Conservation (phyloP, 1,140 invertebrate species). For the Brachionus rubens region DNA sequence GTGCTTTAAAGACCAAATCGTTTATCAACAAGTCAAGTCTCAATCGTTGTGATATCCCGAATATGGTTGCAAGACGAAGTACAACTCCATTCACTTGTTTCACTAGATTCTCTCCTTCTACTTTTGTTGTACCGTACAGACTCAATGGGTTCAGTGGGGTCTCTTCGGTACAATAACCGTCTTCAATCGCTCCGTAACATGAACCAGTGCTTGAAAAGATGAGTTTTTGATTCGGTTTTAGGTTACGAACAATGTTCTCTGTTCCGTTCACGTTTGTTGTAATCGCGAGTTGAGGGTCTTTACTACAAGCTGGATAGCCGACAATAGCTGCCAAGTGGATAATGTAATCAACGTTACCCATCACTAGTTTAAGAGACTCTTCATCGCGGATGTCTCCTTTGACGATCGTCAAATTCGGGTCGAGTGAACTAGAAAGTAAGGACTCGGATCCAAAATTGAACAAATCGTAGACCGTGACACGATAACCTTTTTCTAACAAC, state of each 20-base stretch:
- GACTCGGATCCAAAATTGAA: slow-evolving; percentile 50
- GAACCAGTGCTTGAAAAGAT: slow-evolving; percentile 52
- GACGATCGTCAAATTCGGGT: slow-evolving; percentile 48
- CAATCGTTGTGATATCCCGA: slow-evolving; percentile 51
- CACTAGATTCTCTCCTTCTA: slow-evolving; percentile 49
- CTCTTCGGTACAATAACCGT: slow-evolving; percentile 50
- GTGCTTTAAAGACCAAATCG: slow-evolving; percentile 49
- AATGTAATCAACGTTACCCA: slow-evolving; percentile 49
- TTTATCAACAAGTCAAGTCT: slow-evolving; percentile 52
- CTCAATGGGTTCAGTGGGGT: slow-evolving; percentile 50
- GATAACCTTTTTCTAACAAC: slow-evolving; percentile 48
- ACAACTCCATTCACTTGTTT: slow-evolving; percentile 48
- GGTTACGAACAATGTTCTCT: slow-evolving; percentile 43
- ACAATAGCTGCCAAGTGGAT: slow-evolving; percentile 53
- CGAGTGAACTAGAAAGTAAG: slow-evolving; percentile 46
- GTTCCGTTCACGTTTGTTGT: slow-evolving; percentile 50
- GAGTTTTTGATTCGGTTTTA: slow-evolving; percentile 49
- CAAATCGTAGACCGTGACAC: slow-evolving; percentile 51
- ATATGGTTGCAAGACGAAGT: slow-evolving; percentile 51
- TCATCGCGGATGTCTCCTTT: slow-evolving; percentile 51
- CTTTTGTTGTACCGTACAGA: slow-evolving; percentile 51
- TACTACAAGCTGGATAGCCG: slow-evolving; percentile 53
- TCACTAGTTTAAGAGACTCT: slow-evolving; percentile 18
- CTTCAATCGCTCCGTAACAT: slow-evolving; percentile 51
- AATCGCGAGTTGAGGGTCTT: slow-evolving; percentile 48